Base-by-base conservation (phyloP, 2,888 invertebrate genomes). In the Nymphalis c-album region DNA sequence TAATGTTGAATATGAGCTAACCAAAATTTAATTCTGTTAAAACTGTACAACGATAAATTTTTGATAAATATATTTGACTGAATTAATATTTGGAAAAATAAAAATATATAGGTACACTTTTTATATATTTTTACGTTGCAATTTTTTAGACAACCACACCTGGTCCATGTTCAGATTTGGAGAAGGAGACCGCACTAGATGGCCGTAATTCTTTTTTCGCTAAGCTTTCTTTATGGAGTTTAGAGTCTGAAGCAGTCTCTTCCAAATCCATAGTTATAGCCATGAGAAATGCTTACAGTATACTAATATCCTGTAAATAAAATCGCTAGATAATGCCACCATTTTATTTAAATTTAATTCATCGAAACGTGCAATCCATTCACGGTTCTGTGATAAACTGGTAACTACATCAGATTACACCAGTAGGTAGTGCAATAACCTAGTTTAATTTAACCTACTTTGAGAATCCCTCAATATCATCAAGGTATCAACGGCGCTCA, bases 391-490 rank as follows among this genome's bases (percentile, higher is more conserved):
- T 77, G 73, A 78, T 80, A 78, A 82, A 90, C 88, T 91, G 86
- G 75, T 76, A 76, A 77, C 81, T 85, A 81, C 83, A 85, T 79
- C 76, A 66, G 72, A 69, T 74, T 71, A 71, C 69, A 70, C 58
- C 70, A 75, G 78, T 47, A 66, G 64, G 63, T 81, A 88, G 91
- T 92, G 91, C 92, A 92, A 88, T 92, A 92, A 92, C 92, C 92
- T 86, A 93, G 83, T 92, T 92, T 88, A 85, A 82, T 85, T 83
- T 91, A 90, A 91, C 92, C 91, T 89, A 92, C 88, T 88, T 91
- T 80, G 79, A 78, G 81, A 82, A 83, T 85, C 82, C 86, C 86
- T 86, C 86, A 87, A 82, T 86, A 86, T 85, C 87, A 85, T 83
- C 80, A 80, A 77, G 79, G 85, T 79, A 83, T 82, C 81, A 82